Evolutionary conservation across 2,113 vertebrate genomes (phyloP).

Genomic region (Bagarius yarrelli): DNA sequence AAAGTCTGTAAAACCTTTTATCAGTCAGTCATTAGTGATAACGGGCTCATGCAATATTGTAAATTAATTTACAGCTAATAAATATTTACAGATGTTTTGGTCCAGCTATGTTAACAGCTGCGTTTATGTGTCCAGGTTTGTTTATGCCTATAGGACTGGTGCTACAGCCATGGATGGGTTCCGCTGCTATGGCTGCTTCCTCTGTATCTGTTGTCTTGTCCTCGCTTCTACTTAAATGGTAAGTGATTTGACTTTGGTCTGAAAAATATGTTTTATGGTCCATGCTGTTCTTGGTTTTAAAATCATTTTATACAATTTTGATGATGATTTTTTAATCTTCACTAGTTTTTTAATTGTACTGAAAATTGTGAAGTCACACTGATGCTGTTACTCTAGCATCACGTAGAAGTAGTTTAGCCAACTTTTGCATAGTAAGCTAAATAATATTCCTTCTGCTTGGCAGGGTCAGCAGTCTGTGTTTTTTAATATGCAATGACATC

Average conservation of each 20-base stretch:
- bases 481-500: too few species aligned
- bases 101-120: not conserved
- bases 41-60: too few species aligned
- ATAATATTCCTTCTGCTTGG: too few species aligned
- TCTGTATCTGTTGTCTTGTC: conserved; percentile 95
- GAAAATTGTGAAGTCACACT: not conserved
- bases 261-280: not conserved
- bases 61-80: too few species aligned
- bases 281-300: not conserved
- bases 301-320: not conserved
- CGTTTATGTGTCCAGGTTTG: conserved; percentile 70
- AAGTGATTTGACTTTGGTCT: conserved; percentile 54
- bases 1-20: too few species aligned
- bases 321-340: too few species aligned
- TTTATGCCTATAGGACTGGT: conserved; percentile 89
- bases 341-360: not conserved
- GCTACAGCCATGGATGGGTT: conserved; percentile 97
- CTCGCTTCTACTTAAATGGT: conserved; percentile 88
- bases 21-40: too few species aligned
- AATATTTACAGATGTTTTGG: not conserved
- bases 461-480: too few species aligned
- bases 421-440: too few species aligned
- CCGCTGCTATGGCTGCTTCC: conserved; percentile 96
- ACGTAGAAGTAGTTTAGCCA: not conserved
- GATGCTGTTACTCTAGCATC: not conserved